A percentile compares a stretch with the other conserved stretches of the same genome.
phyloP scores from a whole-genome alignment of 2,797 vertebrate species.

The Sebastes itinus region DNA sequence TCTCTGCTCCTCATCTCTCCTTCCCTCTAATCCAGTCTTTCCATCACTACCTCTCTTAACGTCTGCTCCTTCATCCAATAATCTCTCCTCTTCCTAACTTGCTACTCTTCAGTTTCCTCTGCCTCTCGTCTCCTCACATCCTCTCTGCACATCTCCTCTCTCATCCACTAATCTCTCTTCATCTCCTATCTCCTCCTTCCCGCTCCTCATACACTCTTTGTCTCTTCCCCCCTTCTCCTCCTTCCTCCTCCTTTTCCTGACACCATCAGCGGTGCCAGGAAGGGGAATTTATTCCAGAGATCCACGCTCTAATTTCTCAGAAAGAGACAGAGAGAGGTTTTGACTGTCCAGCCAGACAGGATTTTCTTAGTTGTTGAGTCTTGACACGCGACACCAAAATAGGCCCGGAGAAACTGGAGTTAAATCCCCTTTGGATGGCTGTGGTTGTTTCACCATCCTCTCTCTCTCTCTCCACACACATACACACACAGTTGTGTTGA shows the following conservation, averaged over 20 bases:
- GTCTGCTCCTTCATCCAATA: constrained; percentile 1
- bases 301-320: constrained; percentile 43
- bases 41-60: neutral
- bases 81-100: constrained; percentile 10
- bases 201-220: constrained; percentile 6
- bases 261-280: constrained; percentile 38
- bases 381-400: constrained; percentile 57
- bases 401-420: constrained; percentile 50
- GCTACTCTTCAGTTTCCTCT: constrained; percentile 1
- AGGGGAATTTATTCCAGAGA: constrained; percentile 46
- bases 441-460: constrained; percentile 34
- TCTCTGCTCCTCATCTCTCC: neutral
- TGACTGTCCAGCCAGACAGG: constrained; percentile 56
- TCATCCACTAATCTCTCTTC: constrained; percentile 48
- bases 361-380: constrained; percentile 47
- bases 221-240: constrained; percentile 3
- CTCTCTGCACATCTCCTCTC: constrained; percentile 10
- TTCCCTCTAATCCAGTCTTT: neutral
- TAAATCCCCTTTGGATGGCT: constrained; percentile 44
- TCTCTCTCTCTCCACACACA: neutral
- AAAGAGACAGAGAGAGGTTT: constrained; percentile 29
- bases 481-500: constrained; percentile 32
- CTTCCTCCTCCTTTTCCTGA: constrained; percentile 4
- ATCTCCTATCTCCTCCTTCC: constrained; percentile 33
- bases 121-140: constrained; percentile 16